Evolutionary conservation across 2,888 invertebrate species (phyloP).

Genomic region (Ceriagrion tenellum): DNA sequence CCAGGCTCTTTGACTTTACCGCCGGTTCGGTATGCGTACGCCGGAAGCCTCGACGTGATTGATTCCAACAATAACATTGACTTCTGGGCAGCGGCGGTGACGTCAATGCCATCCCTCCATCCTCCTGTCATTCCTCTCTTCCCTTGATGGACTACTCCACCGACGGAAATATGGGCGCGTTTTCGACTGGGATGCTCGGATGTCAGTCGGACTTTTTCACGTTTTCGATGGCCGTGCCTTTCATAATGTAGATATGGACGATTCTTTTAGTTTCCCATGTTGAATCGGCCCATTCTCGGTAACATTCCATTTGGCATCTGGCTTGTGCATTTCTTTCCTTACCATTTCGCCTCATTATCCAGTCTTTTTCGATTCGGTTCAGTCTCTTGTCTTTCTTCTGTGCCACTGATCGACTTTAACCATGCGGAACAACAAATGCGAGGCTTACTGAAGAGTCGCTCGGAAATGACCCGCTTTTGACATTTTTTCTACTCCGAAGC

Average conservation of each 20-base stretch:
- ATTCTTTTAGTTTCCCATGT: neutral
- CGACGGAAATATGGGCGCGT: neutral
- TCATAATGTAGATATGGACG: neutral
- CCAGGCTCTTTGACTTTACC: constrained; percentile 59
- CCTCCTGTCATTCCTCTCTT: constrained; percentile 34
- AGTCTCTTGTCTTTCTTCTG: no score
- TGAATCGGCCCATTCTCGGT: neutral
- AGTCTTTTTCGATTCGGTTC: no score
- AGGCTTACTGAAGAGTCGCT: no score
- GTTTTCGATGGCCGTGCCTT: constrained; percentile 4
- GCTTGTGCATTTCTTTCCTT: neutral
- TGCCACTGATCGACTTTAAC: no score
- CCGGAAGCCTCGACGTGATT: constrained; percentile 64
- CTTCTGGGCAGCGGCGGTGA: constrained; percentile 62
- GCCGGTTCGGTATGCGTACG: constrained; percentile 63
- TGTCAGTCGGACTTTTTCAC: neutral
- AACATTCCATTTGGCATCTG: neutral
- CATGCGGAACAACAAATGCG: no score
- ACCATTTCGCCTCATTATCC: no score
- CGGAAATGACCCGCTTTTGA: no score
- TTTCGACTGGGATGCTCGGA: neutral
- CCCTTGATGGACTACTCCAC: constrained; percentile 57
- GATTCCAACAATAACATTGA: constrained; percentile 68
- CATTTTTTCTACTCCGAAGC: no score
- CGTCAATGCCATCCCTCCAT: constrained; percentile 56